A percentile compares a stretch with the other conserved stretches of the same genome.
Conservation (phyloP, 1,140 invertebrate species). For the Caenorhabditis remanei region DNA sequence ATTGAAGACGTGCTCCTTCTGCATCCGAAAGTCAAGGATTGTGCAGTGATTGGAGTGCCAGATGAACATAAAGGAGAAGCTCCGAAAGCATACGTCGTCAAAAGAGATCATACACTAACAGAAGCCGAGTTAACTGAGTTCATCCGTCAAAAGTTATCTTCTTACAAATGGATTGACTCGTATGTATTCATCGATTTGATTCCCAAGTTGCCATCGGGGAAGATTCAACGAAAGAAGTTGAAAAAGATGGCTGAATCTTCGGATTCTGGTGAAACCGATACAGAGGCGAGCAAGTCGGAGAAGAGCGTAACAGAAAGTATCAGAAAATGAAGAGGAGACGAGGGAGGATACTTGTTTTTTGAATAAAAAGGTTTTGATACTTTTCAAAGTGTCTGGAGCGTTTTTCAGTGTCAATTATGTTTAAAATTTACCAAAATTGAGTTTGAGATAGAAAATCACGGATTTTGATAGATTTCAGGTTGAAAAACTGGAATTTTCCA, state of each 20-base stretch:
- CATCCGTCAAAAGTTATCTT: conserved; percentile 70
- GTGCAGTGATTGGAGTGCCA: conserved; percentile 86
- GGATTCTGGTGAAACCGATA: neutral
- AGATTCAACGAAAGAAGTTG: conserved; percentile 82
- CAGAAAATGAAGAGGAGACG: neutral
- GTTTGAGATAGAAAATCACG: too few species aligned
- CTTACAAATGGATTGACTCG: conserved; percentile 79
- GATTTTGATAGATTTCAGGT: too few species aligned
- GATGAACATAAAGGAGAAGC: conserved; percentile 84
- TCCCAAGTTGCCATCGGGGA: conserved; percentile 85
- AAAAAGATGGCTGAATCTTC: conserved; percentile 40
- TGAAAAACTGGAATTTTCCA: too few species aligned
- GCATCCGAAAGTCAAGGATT: conserved; percentile 84
- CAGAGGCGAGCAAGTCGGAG: conserved; percentile 2
- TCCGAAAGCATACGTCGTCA: conserved; percentile 85
- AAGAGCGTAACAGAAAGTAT: neutral
- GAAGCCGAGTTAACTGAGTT: conserved; percentile 70
- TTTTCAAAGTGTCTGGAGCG: too few species aligned
- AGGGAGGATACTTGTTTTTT: too few species aligned
- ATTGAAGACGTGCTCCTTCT: conserved; percentile 86
- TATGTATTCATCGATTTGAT: conserved; percentile 83
- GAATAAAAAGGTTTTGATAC: too few species aligned
- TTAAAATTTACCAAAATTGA: too few species aligned
- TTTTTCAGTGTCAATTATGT: too few species aligned
- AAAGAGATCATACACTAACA: conserved; percentile 39